Evolutionary conservation across 2,113 vertebrate species (phyloP).

Genomic region (Crotalus horridus): DNA sequence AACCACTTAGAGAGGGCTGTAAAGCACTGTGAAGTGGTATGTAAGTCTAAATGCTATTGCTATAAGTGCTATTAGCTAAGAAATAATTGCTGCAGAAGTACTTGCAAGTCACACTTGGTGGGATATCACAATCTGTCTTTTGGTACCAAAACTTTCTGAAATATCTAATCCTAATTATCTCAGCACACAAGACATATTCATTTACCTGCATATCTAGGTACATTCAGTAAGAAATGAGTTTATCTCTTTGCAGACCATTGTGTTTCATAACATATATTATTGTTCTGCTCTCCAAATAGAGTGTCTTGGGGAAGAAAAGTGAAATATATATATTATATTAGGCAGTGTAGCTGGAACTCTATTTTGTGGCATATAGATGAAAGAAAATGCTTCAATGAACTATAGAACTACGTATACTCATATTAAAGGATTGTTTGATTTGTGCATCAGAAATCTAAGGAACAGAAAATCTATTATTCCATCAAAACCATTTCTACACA

Average conservation of each 20-base stretch:
- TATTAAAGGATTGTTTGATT: conserved; percentile 10
- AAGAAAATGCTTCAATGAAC: background rate
- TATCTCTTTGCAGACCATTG: background rate
- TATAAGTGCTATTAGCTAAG: background rate
- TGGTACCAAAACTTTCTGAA: background rate
- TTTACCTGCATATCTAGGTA: background rate
- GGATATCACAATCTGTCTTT: background rate
- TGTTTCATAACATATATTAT: background rate
- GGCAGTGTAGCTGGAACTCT: background rate
- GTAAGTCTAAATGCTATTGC: too few species aligned
- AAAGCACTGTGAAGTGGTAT: too few species aligned
- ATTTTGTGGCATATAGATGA: background rate
- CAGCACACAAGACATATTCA: background rate
- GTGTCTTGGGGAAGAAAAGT: background rate
- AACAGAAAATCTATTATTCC: background rate
- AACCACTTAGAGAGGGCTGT: too few species aligned
- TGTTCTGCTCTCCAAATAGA: background rate
- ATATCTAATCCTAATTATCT: background rate
- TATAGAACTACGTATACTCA: background rate
- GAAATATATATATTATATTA: background rate
- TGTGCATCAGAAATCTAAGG: background rate
- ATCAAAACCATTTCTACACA: background rate
- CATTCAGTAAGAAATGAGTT: background rate
- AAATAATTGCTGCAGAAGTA: background rate
- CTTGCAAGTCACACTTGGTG: too few species aligned